Evolutionary conservation across 2,888 invertebrate genomes (phyloP).

Genomic region (Matsumyia berberina): DNA sequence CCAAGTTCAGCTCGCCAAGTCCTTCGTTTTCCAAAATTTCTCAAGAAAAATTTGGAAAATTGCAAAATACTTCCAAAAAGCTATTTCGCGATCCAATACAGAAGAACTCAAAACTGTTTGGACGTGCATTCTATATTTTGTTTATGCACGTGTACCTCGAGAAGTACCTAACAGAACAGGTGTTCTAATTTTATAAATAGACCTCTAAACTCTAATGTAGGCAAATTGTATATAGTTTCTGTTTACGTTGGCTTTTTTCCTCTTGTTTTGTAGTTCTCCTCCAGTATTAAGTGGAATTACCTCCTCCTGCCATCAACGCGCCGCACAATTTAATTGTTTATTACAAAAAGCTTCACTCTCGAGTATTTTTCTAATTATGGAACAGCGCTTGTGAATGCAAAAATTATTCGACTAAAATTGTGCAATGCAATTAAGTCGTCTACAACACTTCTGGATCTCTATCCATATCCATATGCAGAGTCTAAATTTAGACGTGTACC

Average conservation of each 20-base stretch:
- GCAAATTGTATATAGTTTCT: no score
- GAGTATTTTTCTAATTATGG: neutral
- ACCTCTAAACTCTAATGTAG: no score
- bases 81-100: neutral
- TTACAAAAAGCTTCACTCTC: neutral
- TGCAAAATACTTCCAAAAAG: neutral
- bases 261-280: no score
- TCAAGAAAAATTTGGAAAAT: neutral
- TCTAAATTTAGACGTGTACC: constrained; percentile 21
- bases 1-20: neutral
- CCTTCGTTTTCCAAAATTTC: neutral
- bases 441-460: constrained; percentile 13
- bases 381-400: no score
- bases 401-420: no score
- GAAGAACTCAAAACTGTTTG: neutral
- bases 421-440: neutral
- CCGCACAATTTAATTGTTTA: no score
- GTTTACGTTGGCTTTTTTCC: no score
- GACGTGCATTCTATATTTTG: neutral
- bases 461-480: constrained; percentile 17
- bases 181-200: constrained; percentile 6
- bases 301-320: no score
- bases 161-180: neutral
- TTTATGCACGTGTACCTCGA: neutral
- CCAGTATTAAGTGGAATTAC: no score